A percentile compares a stretch with the other conserved stretches of the same genome.
These are phyloP conservation scores for Poeciliopsis presidionis DNA, from an alignment of 2,797 vertebrate genomes.

Conservation along the genomic window DNA sequence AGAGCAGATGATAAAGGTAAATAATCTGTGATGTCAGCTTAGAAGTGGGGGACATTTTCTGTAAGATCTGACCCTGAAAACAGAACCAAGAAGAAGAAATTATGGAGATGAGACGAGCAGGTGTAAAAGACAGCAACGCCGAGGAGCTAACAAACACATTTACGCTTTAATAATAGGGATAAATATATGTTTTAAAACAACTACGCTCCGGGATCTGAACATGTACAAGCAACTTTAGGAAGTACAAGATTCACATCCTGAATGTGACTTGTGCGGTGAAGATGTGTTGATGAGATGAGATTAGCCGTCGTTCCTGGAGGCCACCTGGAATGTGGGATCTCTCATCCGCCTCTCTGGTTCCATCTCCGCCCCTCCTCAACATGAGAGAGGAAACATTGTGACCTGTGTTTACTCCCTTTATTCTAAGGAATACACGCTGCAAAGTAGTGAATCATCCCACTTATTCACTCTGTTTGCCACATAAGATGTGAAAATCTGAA, in stretches of 20 bases:
- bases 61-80: conserved; percentile 21
- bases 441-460: neutral
- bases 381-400: conserved; percentile 21
- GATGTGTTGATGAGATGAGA: conserved; percentile 61
- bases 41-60: conserved; percentile 21
- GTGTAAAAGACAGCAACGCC: conserved; percentile 19
- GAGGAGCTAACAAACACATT: conserved; percentile 3
- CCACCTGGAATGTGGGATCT: conserved; percentile 76
- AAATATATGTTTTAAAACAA: conserved; percentile 21
- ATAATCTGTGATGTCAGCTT: conserved; percentile 39
- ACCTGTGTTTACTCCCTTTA: neutral
- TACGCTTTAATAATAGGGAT: conserved; percentile 18
- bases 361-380: conserved; percentile 43
- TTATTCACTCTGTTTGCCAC: neutral
- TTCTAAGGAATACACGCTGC: neutral
- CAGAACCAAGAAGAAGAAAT: conserved; percentile 20
- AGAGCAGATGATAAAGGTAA: conserved; percentile 35
- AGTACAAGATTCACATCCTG: conserved; percentile 5
- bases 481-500: neutral
- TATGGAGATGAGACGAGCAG: neutral
- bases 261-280: conserved; percentile 32
- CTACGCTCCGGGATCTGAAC: conserved; percentile 36
- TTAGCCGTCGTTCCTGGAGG: conserved; percentile 63
- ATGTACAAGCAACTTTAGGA: conserved; percentile 2
- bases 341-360: conserved; percentile 59